phyloP scores from a whole-genome alignment of 2,888 invertebrate genomes.

The Reticulitermes lucifugus region DNA sequence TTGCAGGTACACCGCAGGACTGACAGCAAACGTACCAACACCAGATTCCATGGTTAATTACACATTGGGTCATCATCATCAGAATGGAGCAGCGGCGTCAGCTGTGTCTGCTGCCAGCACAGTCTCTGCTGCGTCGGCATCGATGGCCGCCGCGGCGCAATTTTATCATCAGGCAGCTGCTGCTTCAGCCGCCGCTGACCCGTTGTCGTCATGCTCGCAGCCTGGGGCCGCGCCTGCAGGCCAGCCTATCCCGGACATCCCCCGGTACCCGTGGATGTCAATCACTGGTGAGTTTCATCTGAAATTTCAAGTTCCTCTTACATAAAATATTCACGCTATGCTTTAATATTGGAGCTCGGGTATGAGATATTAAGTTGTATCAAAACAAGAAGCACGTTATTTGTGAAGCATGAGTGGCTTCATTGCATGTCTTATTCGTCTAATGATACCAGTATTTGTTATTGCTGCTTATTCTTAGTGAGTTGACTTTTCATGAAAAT shows the following conservation, averaged over 20 bases:
- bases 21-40: conserved; percentile 70
- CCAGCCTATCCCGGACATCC: conserved; percentile 91
- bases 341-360: no score
- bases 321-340: no score
- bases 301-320: background rate
- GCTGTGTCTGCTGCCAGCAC: conserved; percentile 71
- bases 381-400: no score
- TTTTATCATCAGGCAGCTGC: conserved; percentile 88
- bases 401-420: no score
- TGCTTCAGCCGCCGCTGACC: conserved; percentile 81
- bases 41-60: conserved; percentile 84
- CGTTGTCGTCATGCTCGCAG: conserved; percentile 84
- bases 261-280: conserved; percentile 96
- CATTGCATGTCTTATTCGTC: no score
- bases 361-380: no score
- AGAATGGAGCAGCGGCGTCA: conserved; percentile 70
- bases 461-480: no score
- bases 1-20: conserved; percentile 77
- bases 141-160: conserved; percentile 81
- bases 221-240: conserved; percentile 77
- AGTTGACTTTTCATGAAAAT: no score
- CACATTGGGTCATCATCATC: conserved; percentile 80
- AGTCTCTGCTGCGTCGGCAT: conserved; percentile 78
- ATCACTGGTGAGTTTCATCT: conserved; percentile 83
- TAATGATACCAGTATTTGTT: no score